Evolutionary conservation across 2,113 vertebrate genomes (phyloP).

Genomic region (Chaetodon auriga): DNA sequence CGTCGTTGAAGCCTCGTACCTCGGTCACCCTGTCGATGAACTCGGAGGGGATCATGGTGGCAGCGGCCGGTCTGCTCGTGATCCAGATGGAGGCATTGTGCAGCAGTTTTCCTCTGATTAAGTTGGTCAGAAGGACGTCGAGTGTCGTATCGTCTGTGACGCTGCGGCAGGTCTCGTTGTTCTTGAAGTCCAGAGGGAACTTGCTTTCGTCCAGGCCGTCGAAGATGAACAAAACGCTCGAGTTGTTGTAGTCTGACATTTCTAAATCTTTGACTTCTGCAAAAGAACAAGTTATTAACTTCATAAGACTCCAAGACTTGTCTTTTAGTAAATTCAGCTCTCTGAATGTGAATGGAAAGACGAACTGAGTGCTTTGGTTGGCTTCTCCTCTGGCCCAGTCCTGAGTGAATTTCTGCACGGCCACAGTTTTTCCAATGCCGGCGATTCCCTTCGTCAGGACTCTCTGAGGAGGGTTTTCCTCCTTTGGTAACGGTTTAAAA

Average conservation of each 20-base stretch:
- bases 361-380: conserved; percentile 7
- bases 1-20: conserved; percentile 38
- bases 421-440: conserved; percentile 46
- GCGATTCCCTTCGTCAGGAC: conserved; percentile 44
- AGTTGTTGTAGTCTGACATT: neutral
- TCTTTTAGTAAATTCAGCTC: conserved; percentile 34
- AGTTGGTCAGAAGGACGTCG: conserved; percentile 25
- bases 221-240: conserved; percentile 28
- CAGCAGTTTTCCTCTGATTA: conserved; percentile 28
- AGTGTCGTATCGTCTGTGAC: neutral
- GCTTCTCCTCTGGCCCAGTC: conserved; percentile 26
- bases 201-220: conserved; percentile 33
- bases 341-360: conserved; percentile 49
- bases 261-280: neutral
- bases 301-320: neutral
- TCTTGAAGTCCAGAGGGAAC: conserved; percentile 4
- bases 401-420: conserved; percentile 41
- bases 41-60: conserved; percentile 12
- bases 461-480: conserved; percentile 8
- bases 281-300: neutral
- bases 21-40: conserved; percentile 35
- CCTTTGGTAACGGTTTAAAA: neutral
- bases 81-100: conserved; percentile 30
- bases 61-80: conserved; percentile 42
- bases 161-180: conserved; percentile 11